These are phyloP conservation scores for Falco cherrug DNA, from an alignment of 2,797 vertebrate species.

Conservation along the genomic window DNA sequence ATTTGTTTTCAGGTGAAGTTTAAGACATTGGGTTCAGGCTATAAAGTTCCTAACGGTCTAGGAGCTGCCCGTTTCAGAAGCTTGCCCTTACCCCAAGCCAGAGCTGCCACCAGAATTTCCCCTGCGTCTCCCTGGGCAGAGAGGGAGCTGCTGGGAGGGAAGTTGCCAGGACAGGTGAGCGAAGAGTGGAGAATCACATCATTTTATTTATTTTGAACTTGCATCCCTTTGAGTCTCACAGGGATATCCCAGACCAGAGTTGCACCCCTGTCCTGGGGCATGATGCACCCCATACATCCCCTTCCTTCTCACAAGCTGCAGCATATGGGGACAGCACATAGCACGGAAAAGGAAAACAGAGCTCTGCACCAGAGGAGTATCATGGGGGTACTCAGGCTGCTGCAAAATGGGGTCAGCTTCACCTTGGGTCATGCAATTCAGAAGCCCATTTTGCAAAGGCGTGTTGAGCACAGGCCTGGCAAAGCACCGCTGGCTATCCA, in stretches of 20 bases:
- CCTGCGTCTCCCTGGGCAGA: background rate
- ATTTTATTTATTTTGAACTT: background rate
- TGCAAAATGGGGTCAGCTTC: background rate
- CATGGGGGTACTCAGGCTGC: background rate
- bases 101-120: background rate
- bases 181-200: background rate
- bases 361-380: background rate
- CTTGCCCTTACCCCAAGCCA: background rate
- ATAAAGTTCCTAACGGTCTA: background rate
- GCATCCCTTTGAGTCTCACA: background rate
- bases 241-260: background rate
- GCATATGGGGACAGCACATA: rapidly evolving
- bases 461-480: background rate
- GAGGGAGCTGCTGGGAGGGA: background rate
- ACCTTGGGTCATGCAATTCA: background rate
- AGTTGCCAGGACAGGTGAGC: background rate
- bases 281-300: background rate
- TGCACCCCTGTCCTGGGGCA: background rate
- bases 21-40: background rate
- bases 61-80: background rate
- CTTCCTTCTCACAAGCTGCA: background rate
- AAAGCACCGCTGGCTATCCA: rapidly evolving
- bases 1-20: background rate
- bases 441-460: background rate
- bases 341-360: background rate